Evolutionary conservation across 2,888 invertebrate species (phyloP), one percentile per base, ranked within the genome.

Genomic region (Nephrotoma appendiculata): DNA sequence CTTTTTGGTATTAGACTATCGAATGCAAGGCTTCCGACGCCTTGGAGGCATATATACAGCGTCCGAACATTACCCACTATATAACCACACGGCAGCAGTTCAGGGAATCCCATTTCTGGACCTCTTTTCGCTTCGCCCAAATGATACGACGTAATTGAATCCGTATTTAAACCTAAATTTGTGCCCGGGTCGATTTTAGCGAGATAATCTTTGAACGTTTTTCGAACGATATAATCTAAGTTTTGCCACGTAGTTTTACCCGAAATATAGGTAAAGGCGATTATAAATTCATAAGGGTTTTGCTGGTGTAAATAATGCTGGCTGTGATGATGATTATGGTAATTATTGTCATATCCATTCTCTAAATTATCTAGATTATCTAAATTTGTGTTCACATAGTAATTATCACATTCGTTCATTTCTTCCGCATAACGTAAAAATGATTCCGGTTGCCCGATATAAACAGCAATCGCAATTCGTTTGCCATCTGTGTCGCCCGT

Each of bases 1-100:
- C 98, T 97, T 92, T 98, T 97, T 88, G 99, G 98, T 91, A 98
- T 98, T 88, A 99, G 93, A 87, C 98, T 98, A 92, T 99, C 98
- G 90, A 99, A 98, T 7, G 98, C 97, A 89, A 99, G 93, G 89
- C 96, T 96, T 11, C 96, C 96, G 41, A 96, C 96, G 83, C 96
- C 96, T 91, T 96, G 96, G 43, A 98, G 94, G 90, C 99, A 99
- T 88, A 99, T 96, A 90, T 97, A 96, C 88, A 97, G 94, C 42
- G 96, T 96, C 88, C 96, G 95, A 41, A 96, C 95, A 88, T 97
- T 96, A 44, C 97, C 98, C 9, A 98, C 95, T 12, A 98, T 95
- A 90, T 98, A 99, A 6, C 98, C 98, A 89, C 97, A 98, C 9
- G 98, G 99, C 87, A 98, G 92, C 48, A 98, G 91, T 90, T 98